phyloP scores from a whole-genome alignment of 2,113 vertebrate species.

The Ancistrus triradiatus region DNA sequence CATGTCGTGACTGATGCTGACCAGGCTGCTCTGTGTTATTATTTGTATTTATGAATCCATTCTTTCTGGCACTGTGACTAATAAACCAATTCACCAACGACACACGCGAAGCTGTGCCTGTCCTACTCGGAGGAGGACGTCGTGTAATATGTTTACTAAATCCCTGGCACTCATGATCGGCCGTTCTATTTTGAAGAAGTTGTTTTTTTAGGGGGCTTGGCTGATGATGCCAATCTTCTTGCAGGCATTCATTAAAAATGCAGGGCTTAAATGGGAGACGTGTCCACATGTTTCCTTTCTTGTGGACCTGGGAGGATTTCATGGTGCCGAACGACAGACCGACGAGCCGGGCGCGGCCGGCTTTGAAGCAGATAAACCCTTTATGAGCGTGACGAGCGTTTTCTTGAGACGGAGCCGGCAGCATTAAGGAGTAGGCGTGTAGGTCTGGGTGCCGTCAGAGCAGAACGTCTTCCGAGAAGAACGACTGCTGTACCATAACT shows the following conservation, averaged over 20 bases:
- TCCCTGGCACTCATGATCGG: constrained; percentile 48
- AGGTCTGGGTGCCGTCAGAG: too few relatives aligned
- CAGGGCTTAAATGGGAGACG: constrained; percentile 57
- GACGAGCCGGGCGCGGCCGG: constrained; percentile 54
- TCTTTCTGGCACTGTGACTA: too few relatives aligned
- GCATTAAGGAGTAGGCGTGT: background rate
- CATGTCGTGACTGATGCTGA: too few relatives aligned
- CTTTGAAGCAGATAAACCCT: constrained; percentile 74
- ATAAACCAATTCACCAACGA: background rate
- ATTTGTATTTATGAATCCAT: too few relatives aligned
- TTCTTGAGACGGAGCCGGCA: constrained; percentile 52
- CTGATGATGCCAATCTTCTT: constrained; percentile 62
- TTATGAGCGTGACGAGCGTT: constrained; percentile 71
- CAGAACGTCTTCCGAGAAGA: too few relatives aligned
- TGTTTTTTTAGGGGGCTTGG: constrained; percentile 46
- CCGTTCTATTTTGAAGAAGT: constrained; percentile 38
- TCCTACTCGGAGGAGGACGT: background rate
- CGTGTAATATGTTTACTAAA: constrained; percentile 2
- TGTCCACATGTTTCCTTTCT: constrained; percentile 60
- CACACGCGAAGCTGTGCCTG: background rate
- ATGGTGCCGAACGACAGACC: constrained; percentile 55
- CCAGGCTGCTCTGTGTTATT: too few relatives aligned
- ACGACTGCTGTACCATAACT: too few relatives aligned
- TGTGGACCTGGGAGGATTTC: constrained; percentile 61
- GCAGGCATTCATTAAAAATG: constrained; percentile 48